phyloP scores from a whole-genome alignment of 2,113 vertebrate species.

The Marmota flaviventris region DNA sequence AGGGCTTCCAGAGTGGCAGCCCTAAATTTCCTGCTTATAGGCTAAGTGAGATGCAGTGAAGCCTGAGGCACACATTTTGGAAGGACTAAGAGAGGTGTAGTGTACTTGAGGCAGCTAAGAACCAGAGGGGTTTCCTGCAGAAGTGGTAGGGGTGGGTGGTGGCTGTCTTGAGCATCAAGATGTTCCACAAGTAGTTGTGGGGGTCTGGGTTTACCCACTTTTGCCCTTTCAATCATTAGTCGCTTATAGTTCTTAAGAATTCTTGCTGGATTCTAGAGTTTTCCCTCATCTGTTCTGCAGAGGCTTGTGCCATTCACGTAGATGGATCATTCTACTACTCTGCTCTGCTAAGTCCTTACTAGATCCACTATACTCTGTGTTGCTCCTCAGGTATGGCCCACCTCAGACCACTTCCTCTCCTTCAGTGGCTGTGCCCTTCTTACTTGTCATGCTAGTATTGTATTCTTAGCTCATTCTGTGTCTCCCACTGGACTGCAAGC shows the following conservation, averaged over 20 bases:
- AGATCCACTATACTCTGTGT: no score
- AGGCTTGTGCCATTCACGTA: not conserved
- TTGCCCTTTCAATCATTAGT: not conserved
- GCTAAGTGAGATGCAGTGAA: not conserved
- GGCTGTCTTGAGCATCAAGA: not conserved
- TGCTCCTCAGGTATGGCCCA: no score
- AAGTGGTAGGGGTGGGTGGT: accelerated
- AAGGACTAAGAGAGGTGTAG: not conserved
- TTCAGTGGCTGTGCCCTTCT: no score
- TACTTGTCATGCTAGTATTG: no score
- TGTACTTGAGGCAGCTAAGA: not conserved
- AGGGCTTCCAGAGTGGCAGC: not conserved
- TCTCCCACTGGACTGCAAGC: no score
- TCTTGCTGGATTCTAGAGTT: not conserved
- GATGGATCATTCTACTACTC: not conserved
- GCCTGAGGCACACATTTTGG: not conserved
- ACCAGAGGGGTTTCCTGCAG: not conserved
- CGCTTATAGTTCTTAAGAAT: no score
- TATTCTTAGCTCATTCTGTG: no score
- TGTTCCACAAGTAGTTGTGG: not conserved
- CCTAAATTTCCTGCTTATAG: not conserved
- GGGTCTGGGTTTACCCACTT: not conserved
- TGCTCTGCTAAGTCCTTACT: not conserved
- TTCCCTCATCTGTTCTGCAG: not conserved
- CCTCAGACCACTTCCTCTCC: no score